phyloP scores from a whole-genome alignment of 2,113 vertebrate genomes.

The Pantherophis guttatus region DNA sequence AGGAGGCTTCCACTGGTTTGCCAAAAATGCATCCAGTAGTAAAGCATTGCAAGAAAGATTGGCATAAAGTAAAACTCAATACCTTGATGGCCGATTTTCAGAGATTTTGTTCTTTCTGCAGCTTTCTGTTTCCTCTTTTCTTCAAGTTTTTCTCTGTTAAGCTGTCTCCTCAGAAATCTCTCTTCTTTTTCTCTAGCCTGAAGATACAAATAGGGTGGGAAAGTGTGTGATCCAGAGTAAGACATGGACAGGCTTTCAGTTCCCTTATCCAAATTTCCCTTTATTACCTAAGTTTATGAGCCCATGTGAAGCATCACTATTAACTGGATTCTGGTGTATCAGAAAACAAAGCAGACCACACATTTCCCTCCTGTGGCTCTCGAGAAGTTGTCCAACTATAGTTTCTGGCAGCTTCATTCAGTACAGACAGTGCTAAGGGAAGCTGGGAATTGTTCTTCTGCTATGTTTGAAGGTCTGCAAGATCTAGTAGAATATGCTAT shows the following conservation, averaged over 20 bases:
- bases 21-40: background rate
- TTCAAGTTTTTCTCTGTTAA: conserved; percentile 94
- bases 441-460: background rate
- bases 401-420: background rate
- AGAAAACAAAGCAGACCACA: background rate
- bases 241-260: background rate
- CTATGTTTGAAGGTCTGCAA: background rate
- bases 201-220: conserved; percentile 34
- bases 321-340: background rate
- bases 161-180: conserved; percentile 86
- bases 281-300: background rate
- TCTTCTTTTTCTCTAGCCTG: conserved; percentile 98
- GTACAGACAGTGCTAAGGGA: background rate
- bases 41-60: background rate
- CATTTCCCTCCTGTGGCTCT: background rate
- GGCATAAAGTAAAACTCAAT: conserved; percentile 28
- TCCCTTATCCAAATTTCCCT: background rate
- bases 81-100: conserved; percentile 70
- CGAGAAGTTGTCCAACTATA: background rate
- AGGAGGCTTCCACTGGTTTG: background rate
- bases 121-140: conserved; percentile 93
- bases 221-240: background rate
- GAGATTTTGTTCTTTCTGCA: conserved; percentile 74
- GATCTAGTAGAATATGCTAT: background rate
- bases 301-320: background rate